Conservation (phyloP, 2,888 invertebrate genomes). For the Cabera pusaria region DNA sequence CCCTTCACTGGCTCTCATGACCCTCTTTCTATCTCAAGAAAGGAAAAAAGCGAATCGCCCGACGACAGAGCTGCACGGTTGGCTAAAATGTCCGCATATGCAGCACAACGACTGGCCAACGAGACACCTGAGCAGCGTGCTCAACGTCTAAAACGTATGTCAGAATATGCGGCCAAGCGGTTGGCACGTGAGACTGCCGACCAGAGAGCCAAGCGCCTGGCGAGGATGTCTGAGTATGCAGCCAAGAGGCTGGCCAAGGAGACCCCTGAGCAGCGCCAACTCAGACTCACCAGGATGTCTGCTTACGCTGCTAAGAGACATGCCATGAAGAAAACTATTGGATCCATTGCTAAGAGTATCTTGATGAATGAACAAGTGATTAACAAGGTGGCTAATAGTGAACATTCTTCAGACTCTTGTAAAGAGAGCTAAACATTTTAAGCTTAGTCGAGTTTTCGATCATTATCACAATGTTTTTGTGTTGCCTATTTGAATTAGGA, state of each 20-base stretch:
- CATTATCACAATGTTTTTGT: slow-evolving; percentile 1
- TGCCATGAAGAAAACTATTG: slow-evolving; percentile 60
- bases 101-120: slow-evolving; percentile 69
- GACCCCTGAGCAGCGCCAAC: slow-evolving; percentile 63
- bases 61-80: slow-evolving; percentile 61
- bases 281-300: slow-evolving; percentile 67
- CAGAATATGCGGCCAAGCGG: slow-evolving; percentile 70
- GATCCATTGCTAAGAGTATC: no score
- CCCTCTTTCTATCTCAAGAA: slow-evolving; percentile 5
- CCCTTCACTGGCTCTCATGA: no score
- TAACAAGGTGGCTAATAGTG: no score
- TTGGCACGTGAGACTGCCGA: slow-evolving; percentile 64
- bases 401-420: no score
- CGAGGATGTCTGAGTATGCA: slow-evolving; percentile 75
- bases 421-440: slow-evolving; percentile 8
- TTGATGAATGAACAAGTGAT: no score
- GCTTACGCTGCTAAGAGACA: slow-evolving; percentile 71
- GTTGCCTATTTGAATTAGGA: slow-evolving; percentile 2
- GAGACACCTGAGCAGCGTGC: slow-evolving; percentile 70
- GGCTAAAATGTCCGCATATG: slow-evolving; percentile 74
- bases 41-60: slow-evolving; percentile 49
- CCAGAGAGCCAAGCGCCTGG: slow-evolving; percentile 63
- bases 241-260: slow-evolving; percentile 70
- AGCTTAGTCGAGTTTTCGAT: neutral
- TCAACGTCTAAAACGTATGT: slow-evolving; percentile 66